phyloP scores from a whole-genome alignment of 92 coral and sea anemone species.

The Micromussa lordhowensis region DNA sequence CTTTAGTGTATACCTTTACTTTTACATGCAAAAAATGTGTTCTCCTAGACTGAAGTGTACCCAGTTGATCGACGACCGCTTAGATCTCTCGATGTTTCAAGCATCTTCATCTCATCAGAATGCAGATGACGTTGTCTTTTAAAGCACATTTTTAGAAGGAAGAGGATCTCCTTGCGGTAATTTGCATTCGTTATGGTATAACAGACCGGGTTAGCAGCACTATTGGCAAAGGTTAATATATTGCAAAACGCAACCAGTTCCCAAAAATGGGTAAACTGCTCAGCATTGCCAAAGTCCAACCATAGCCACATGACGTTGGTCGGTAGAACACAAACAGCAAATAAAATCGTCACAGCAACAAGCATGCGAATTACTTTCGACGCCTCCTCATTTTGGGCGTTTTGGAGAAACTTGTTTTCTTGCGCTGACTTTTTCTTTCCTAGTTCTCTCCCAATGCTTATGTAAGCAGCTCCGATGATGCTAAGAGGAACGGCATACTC shows the following conservation, averaged over 20 bases:
- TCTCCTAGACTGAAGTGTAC: neutral
- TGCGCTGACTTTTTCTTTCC: constrained; percentile 55
- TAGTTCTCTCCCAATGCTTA: constrained; percentile 80
- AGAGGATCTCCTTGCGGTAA: constrained; percentile 77
- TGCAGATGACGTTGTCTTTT: neutral
- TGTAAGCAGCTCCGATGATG: constrained; percentile 77
- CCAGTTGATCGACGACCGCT: constrained; percentile 13
- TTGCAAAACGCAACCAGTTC: constrained; percentile 91
- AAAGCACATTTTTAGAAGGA: constrained; percentile 42
- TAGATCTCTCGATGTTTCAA: constrained; percentile 11
- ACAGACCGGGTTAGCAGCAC: constrained; percentile 95
- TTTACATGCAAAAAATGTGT: neutral
- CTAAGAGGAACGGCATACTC: constrained; percentile 79
- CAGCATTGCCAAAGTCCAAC: constrained; percentile 92
- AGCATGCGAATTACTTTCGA: constrained; percentile 91
- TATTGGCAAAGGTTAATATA: constrained; percentile 89
- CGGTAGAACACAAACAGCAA: constrained; percentile 89
- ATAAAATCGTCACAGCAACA: constrained; percentile 78
- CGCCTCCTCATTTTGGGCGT: constrained; percentile 79
- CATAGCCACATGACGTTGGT: constrained; percentile 95
- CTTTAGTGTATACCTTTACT: too few species aligned
- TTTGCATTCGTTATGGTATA: constrained; percentile 84
- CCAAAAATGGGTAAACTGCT: constrained; percentile 74
- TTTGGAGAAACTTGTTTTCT: constrained; percentile 69
- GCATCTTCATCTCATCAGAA: constrained; percentile 41